Evolutionary conservation across 2,888 invertebrate species (phyloP), one percentile per base, ranked within the genome.

Genomic region (Pseudococcus viburni): DNA sequence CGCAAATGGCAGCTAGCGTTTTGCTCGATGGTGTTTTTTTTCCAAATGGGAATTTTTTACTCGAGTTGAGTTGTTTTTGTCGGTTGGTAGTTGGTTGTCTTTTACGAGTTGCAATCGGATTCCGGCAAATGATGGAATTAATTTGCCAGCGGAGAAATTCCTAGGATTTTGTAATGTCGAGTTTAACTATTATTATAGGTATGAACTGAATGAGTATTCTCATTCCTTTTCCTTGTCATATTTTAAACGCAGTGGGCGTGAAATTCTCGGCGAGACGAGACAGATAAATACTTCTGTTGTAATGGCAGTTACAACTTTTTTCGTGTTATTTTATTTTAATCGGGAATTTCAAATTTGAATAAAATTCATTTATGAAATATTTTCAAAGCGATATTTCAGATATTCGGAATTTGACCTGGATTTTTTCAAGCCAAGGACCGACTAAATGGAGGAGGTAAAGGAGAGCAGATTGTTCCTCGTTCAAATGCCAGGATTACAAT

Each of bases 51-150:
- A 33, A 33, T 33, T 33, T 33, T 33, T 33, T 33, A 33, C 26
- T 33, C 26, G 26, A 33, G 26, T 33, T 33, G 26, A 33, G 59
- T 59, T 59, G 6, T 59, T 59, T 59, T 59, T 33, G 59, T 19
- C n/a, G 59, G 19, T 19, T n/a, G 17, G 26, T 33, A 33, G 26
- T 33, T 33, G 26, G 26, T 33, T 64, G 68, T 73, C 68, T 73
- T 73, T 73, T 73, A 59, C 68, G 33, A 73, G 33, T 33, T 73
- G 68, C 68, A 59, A 59, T 59, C 59, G 19, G 33, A 73, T 73
- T 73, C 33, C 68, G 26, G 26, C 26, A 73, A 73, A 26, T 12
- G 33, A 73, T 73, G 68, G 68, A 12, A 73, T 73, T 73, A 73
- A 73, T 73, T 73, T 73, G 68, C 33, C 68, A 9, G 3, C 11